Evolutionary conservation across 1,140 invertebrate genomes (phyloP), one percentile per base, ranked within the genome.

Genomic region (Solenopsis invicta): DNA sequence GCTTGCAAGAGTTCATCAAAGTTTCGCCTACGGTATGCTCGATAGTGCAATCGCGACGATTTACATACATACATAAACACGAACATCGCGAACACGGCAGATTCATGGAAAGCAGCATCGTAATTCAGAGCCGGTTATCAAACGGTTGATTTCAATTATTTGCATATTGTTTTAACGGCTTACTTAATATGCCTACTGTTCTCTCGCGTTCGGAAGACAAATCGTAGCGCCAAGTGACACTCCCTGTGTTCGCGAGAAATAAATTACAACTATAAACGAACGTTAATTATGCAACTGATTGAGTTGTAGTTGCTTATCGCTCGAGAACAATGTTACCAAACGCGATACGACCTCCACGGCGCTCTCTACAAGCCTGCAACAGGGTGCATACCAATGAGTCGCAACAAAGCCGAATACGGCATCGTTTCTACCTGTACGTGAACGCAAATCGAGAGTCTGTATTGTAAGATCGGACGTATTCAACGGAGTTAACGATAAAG

Each of bases 1-100:
- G 80, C 67, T 82, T 74, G 67, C 80, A 84, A 84, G 24, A 84
- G 67, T 75, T 13, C 41, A 82, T 82, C 80, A 61, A 84, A 84
- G 80, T 84, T 84, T 84, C 24, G 45, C 24, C 62, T 48, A 74
- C 41, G 37, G 21, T 34, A 64, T 62, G 45, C 69, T 48, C 54
- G 69, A 48, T 45, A n/a, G 37, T 75, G 69, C 69, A 75, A 61
- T 62, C 29, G 41, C 69, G 24, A 61, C 24, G 29, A 84, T 84
- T 84, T 75, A 62, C 69, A 84, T 61, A 75, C 18, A 74, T 75
- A 61, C 41, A 61, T 84, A 84, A 48, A 71, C 66, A 72, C 29
- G 78, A 45, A 56, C 54, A 45, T 82, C 66, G 10, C n/a, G 34
- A 45, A 2, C 66, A n/a, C 61, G 34, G 77, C 5, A 9, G 34